These are phyloP conservation scores for Actenoides hombroni DNA, from an alignment of 2,113 vertebrate genomes.

Conservation along the genomic window DNA sequence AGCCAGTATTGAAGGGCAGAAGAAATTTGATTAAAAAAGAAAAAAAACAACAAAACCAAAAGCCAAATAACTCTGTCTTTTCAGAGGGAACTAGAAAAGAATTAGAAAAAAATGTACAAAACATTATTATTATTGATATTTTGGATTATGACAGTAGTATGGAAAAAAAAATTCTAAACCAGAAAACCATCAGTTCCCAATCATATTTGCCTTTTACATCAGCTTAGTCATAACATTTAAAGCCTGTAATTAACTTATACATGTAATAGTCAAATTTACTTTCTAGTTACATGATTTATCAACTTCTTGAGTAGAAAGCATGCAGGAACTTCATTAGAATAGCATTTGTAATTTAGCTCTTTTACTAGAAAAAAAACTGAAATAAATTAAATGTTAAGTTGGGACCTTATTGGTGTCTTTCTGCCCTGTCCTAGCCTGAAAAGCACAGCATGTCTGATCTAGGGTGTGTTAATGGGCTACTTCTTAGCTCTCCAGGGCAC, in stretches of 20 bases:
- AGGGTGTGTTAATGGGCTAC: neutral
- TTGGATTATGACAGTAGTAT: neutral
- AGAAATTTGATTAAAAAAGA: neutral
- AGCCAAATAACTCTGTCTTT: neutral
- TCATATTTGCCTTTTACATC: neutral
- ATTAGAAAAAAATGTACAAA: neutral
- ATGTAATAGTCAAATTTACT: no score
- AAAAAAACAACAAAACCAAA: neutral
- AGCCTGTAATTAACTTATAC: neutral
- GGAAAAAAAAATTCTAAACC: neutral
- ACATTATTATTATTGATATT: neutral
- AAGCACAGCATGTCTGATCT: neutral
- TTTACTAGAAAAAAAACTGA: neutral
- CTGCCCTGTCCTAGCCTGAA: neutral
- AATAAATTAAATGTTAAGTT: neutral
- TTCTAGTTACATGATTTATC: neutral
- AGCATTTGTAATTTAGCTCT: neutral
- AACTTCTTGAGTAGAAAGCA: neutral
- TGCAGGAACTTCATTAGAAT: neutral
- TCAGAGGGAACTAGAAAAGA: neutral
- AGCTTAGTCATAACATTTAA: neutral
- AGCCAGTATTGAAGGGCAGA: neutral
- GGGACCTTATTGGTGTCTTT: neutral
- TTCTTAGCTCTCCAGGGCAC: neutral
- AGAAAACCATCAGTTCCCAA: neutral